Base-by-base conservation (phyloP, 2,888 invertebrate genomes). In the Leucania comma region DNA sequence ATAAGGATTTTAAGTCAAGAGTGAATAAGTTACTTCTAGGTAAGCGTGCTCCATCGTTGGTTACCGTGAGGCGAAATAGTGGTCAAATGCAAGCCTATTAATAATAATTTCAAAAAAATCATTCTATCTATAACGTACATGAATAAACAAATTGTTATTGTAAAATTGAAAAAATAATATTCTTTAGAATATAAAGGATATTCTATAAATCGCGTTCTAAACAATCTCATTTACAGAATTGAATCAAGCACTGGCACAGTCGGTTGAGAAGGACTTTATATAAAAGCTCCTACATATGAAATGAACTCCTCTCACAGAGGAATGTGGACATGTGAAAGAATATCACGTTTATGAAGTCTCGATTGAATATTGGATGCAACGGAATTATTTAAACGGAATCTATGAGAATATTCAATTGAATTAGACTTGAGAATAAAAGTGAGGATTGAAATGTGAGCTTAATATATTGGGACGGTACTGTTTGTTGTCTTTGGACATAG, bases 311-410 rank as follows among this genome's bases (percentile, higher is more conserved):
- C 53, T 59, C 29, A 73, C 65, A 83, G 71, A 70, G 58, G 59
- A 66, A 57, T 75, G 48, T 63, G 73, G 72, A 74, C 63, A 70
- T 69, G 81, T 63, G 67, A 57, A 70, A 57, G 75, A 78, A 78
- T 82, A 83, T 80, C 62, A 73, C 75, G 50, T 62, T 71, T 72
- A 70, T 78, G 75, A 63, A 68, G 57, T 64, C 57, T 50, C 50
- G 46, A 76, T 77, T 64, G 73, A 83, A 82, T 75, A 74, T 80
- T 78, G 75, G 32, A 69, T 74, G 58, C 59, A 62, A n/a, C 61
- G 35, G 62, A 67, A 69, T 69, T 62, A 84, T 67, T 77, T 70
- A 56, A 68, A 80, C 58, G 59, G 68, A 54, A 65, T 54, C 53
- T 57, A 50, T 48, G 78, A 65, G 58, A 54, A 26, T 29, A 71